Evolutionary conservation across 2,797 vertebrate species (phyloP).

Genomic region (Trachops cirrhosus): DNA sequence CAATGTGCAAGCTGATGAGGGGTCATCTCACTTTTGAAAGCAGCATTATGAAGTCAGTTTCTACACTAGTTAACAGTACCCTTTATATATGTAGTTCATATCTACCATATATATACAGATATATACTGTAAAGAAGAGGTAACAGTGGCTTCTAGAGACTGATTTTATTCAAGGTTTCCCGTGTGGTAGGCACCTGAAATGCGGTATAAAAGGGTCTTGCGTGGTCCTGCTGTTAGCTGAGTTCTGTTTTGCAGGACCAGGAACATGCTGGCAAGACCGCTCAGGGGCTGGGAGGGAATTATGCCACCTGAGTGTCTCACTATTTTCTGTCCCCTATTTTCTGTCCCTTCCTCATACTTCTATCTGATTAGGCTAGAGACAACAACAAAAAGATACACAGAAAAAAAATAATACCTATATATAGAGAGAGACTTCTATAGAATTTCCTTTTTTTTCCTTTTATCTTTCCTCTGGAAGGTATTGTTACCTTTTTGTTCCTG

Average conservation of each 20-base stretch:
- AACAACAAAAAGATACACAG: slow-evolving; percentile 64
- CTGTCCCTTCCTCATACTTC: slow-evolving; percentile 73
- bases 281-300: slow-evolving; percentile 84
- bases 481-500: slow-evolving; percentile 47
- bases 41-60: slow-evolving; percentile 96
- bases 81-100: slow-evolving; percentile 83
- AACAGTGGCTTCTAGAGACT: slow-evolving; percentile 90
- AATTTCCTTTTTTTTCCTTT: slow-evolving; percentile 50
- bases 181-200: slow-evolving; percentile 92
- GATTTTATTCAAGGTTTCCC: slow-evolving; percentile 89
- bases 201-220: slow-evolving; percentile 87
- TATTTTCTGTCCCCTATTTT: slow-evolving; percentile 68
- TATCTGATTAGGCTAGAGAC: slow-evolving; percentile 78
- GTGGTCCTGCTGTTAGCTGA: slow-evolving; percentile 77
- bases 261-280: slow-evolving; percentile 85
- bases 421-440: slow-evolving; percentile 63
- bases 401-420: slow-evolving; percentile 58
- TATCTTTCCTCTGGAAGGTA: slow-evolving; percentile 64
- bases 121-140: slow-evolving; percentile 97
- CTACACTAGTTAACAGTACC: slow-evolving; percentile 99
- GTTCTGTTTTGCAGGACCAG: slow-evolving; percentile 78
- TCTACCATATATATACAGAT: slow-evolving; percentile 91
- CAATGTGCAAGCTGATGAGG: slow-evolving; percentile 90
- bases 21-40: slow-evolving; percentile 89
- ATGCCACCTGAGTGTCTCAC: slow-evolving; percentile 65